Evolutionary conservation across 2,113 vertebrate species (phyloP), one percentile per base, ranked within the genome.

Genomic region (Scomber scombrus): DNA sequence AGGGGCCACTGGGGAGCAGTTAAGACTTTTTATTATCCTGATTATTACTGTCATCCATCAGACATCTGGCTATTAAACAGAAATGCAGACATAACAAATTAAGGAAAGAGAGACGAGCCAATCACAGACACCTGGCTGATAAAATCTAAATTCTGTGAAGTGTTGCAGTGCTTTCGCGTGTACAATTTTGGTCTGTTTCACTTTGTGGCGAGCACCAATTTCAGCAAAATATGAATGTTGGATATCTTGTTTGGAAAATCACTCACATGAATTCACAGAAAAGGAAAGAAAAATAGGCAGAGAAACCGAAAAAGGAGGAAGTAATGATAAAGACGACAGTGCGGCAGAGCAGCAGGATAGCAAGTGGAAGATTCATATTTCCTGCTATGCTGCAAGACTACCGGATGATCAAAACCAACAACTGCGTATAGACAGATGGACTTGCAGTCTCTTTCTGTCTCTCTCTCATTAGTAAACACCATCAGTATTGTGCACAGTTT

Each of bases 21-120:
- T 81, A 40, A 78, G 57, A 86, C 61, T 63, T 75, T 82, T 91
- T 90, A 89, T 82, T 71, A 73, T 81, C 78, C 57, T 71, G 68
- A 88, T 87, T 78, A 92, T 89, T 74, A 58, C 76, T 18, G 34
- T 76, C 85, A 85, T 85, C 78, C 47, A 89, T 89, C 84, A 87
- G 49, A 71, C 68, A 72, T 66, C 40, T 34, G 69, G 66, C 72
- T 11, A n/a, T 79, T 78, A 74, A 75, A 88, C 50, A 76, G 40
- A 71, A 65, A 73, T 7, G 2, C 52, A 34, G 18, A 72, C 70
- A 61, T 8, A 75, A 65, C 62, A 63, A 50, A 61, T 12, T 57
- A n/a, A 63, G 69, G 43, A 2, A 49, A 31, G 3, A 45, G 55
- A 75, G 51, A 2, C 21, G 13, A 47, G 54, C 5, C 34, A 51